Base-by-base conservation (phyloP, 35 echinoderm and acorn worm species). In the Apostichopus californicus region DNA sequence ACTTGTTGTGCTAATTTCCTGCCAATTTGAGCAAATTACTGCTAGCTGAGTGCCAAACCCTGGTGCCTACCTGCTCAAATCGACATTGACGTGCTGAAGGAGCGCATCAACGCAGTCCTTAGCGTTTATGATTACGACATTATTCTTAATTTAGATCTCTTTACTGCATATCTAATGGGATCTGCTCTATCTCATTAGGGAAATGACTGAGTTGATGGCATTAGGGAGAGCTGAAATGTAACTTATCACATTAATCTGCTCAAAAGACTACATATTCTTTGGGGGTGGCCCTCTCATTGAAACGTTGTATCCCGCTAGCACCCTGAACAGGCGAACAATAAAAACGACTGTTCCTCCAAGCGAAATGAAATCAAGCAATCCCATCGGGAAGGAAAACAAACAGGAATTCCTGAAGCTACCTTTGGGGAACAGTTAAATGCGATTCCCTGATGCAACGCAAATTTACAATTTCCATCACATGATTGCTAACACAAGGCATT, bases 1-100 rank as follows among this genome's bases (percentile, higher is more conserved):
- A 91, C 89, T 91, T 91, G 89, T 91, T 91, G 89, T 57, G 89
- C 72, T 91, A 91, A 91, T 91, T 91, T 91, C 89, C 89, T 91
- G 89, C 53, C 71, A 91, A 91, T 91, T 91, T 77, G n/a, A 55
- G 15, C 72, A 77, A 77, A 91, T 91, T 91, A 91, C 89, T 78
- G 56, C 55, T 79, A 60, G 72, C 77, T 60, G 52, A 91, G 77
- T 91, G 61, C 61, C 86, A 64, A 66, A 64, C 61, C 86, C 86
- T 53, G 63, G 57, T 89, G 86, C 57, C 86, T 89, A 60, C 86
- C 86, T 23, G 86, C 61, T 54, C 63, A 89, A 89, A 89, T 89
- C 68, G 52, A 34, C 60, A 72, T 89, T 89, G 86, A 89, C 86
- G 17, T 72, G 63, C 86, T 72, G 61, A 89, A 53, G 86, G 61